phyloP scores from a whole-genome alignment of 1,140 invertebrate species.

The Glossosoma conforme region DNA sequence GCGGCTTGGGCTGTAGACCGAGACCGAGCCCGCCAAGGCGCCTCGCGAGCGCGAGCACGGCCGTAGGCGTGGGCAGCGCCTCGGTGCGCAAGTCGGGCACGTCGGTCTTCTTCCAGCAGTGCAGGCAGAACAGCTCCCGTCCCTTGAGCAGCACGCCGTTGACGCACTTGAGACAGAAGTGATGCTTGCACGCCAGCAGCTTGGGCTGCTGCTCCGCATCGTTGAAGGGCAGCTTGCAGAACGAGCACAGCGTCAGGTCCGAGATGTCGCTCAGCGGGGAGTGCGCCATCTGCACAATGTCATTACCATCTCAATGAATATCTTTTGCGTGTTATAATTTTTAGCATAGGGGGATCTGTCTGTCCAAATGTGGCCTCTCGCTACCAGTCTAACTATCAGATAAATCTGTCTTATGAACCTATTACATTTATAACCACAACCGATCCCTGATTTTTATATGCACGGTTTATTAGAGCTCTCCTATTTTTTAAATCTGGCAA shows the following conservation, averaged over 20 bases:
- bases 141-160: conserved; percentile 58
- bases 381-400: too few relatives aligned
- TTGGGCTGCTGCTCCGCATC: conserved; percentile 65
- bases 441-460: too few relatives aligned
- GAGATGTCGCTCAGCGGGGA: conserved; percentile 58
- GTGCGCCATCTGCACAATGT: conserved; percentile 46
- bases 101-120: conserved; percentile 64
- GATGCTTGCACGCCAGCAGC: conserved; percentile 68
- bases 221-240: conserved; percentile 65
- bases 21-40: conserved; percentile 42
- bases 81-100: conserved; percentile 58
- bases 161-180: conserved; percentile 70
- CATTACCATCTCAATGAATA: too few relatives aligned
- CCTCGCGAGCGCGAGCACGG: conserved; percentile 59
- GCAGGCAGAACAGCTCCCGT: conserved; percentile 60
- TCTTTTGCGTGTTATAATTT: too few relatives aligned
- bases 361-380: too few relatives aligned
- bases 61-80: conserved; percentile 59
- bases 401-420: too few relatives aligned
- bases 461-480: too few relatives aligned
- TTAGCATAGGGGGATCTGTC: too few relatives aligned
- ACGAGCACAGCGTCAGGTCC: conserved; percentile 64
- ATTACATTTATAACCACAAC: too few relatives aligned
- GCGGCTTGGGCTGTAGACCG: conserved; percentile 1
- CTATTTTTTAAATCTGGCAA: too few relatives aligned